Evolutionary conservation across 2,888 invertebrate species (phyloP), one percentile per base, ranked within the genome.

Genomic region (Nomada ferruginata): DNA sequence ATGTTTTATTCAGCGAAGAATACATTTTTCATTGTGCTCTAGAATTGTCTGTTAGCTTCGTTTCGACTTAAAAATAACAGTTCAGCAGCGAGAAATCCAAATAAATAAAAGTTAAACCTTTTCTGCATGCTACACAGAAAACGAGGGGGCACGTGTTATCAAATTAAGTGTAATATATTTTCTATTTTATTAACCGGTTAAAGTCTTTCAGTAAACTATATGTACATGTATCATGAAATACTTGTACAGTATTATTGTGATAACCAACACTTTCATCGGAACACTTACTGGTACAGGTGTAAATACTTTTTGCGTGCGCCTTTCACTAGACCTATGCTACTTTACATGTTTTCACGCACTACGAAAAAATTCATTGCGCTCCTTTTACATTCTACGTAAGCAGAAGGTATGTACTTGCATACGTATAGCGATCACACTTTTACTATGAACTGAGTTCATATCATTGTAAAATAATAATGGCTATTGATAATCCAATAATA

Each of bases 271-370:
- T 57, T 57, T 57, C 55, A 44, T 47, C 23, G n/a, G 23, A 69
- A 57, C 44, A 57, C n/a, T 9, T 10, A 29, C 44, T 44, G 18
- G 44, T 44, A 26, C 42, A 18, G 57, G 44, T 57, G 44, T n/a
- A 26, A 59, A 57, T 69, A 69, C 57, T 69, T 44, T 59, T 59
- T 11, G 15, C 57, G 23, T 26, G 9, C 26, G 44, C 57, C 69
- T 69, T 69, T 57, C 68, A 68, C 68, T 68, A 65, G 13, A 50
- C 20, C 26, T 69, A 18, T 44, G n/a, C 44, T 69, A 44, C 26
- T 69, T 69, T 69, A 29, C 69, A 57, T 69, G 57, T 69, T 69
- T 69, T 69, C 57, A 44, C 44, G 26, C 44, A 47, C 26, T 57
- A 18, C n/a, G 57, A 4, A 59, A 69, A 57, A 69, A 29, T 69